These are phyloP conservation scores for Oxycera nigricornis DNA, from an alignment of 2,888 invertebrate genomes.

Conservation along the genomic window DNA sequence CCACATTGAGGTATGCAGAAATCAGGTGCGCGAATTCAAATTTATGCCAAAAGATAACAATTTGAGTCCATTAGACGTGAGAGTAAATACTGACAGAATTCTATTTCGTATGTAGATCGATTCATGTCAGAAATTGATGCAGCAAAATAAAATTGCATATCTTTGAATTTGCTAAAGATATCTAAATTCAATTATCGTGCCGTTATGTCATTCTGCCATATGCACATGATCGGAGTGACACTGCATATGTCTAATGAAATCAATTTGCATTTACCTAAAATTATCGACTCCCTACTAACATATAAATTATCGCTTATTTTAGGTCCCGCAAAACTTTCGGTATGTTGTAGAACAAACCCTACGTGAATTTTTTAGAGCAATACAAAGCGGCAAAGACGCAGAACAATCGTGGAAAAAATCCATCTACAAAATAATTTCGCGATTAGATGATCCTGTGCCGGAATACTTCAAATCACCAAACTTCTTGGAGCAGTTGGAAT, in stretches of 20 bases:
- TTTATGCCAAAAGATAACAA: too few relatives aligned
- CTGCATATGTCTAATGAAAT: too few relatives aligned
- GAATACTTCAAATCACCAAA: conserved; percentile 99
- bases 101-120: too few relatives aligned
- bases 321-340: conserved; percentile 98
- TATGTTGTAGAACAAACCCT: conserved; percentile 97
- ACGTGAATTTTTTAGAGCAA: conserved; percentile 98
- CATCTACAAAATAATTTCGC: conserved; percentile 99
- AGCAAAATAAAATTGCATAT: not conserved
- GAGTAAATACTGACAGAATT: too few relatives aligned
- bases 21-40: conserved; percentile 66
- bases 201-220: too few relatives aligned
- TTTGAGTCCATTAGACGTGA: too few relatives aligned
- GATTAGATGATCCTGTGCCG: conserved; percentile 98
- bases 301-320: conserved; percentile 50
- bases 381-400: conserved; percentile 93
- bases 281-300: too few relatives aligned
- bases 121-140: not conserved
- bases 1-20: conserved; percentile 63
- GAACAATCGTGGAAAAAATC: conserved; percentile 99
- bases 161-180: too few relatives aligned
- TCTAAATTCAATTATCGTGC: too few relatives aligned
- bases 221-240: too few relatives aligned
- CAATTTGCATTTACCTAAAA: too few relatives aligned
- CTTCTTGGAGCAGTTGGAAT: conserved; percentile 98